Evolutionary conservation across 2,797 vertebrate species (phyloP), one percentile per base, ranked within the genome.

Genomic region (Thamnophis elegans): DNA sequence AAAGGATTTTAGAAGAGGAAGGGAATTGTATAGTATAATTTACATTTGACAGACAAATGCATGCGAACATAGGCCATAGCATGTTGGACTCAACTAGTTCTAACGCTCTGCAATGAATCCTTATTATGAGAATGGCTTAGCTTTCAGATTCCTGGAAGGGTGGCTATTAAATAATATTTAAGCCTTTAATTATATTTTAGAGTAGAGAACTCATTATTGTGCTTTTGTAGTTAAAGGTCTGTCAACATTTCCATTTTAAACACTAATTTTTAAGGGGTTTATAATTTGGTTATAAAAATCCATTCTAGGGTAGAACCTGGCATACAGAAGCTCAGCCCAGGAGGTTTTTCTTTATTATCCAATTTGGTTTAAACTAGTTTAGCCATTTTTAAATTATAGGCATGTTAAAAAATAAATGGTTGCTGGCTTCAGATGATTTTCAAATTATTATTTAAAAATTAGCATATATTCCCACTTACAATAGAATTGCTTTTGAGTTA

Each of bases 281-380:
- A 95, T 96, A 94, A 97, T 97, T 97, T 95, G 94, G 90, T 92
- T 96, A 93, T 96, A 97, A 97, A 97, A 96, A 96, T 94, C 96
- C 95, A 96, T 97, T 96, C 96, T 85, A 94, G 94, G 73, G 93
- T 97, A 96, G 97, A 97, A 96, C 92, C 95, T 97, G 94, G 94
- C 96, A 97, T 95, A 93, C 56, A 96, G 91, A 93, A 95, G 94
- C 95, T 94, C 93, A 95, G 95, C 96, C 94, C 89, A 97, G 95
- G 68, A 95, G 94, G 94, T 92, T 95, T 96, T 96, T 96, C 97
- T 96, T 94, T 96, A 97, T 96, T 94, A 97, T 92, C 96, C 97
- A 97, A 92, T 96, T 95, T 95, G 96, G 95, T 95, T 97, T 94
- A 96, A 97, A 97, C 97, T 96, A 93, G 91, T 95, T 92, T 96